Evolutionary conservation across 2,888 invertebrate species (phyloP).

Genomic region (Ormyrus nitidulus): DNA sequence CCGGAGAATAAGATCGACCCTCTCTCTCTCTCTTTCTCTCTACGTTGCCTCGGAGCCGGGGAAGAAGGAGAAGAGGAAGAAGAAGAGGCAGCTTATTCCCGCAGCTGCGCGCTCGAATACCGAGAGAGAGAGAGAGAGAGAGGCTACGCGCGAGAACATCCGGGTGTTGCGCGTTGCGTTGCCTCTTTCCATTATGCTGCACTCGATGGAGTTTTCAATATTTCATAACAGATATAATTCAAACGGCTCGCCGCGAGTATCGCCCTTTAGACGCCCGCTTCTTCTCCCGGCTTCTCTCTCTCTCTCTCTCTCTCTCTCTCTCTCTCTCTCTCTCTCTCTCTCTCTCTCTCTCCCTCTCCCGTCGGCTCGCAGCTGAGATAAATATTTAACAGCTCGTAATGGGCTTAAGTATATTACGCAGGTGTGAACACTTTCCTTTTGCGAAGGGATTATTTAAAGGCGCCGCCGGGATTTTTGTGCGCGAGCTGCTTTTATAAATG

Average conservation of each 20-base stretch:
- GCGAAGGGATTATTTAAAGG: slow-evolving; percentile 29
- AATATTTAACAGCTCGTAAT: slow-evolving; percentile 53
- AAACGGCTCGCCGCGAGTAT: slow-evolving; percentile 29
- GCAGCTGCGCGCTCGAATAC: slow-evolving; percentile 23
- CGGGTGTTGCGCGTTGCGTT: slow-evolving; percentile 17
- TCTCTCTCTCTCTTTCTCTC: no score
- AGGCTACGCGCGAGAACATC: slow-evolving; percentile 25
- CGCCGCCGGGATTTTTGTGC: not conserved
- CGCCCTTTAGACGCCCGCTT: slow-evolving; percentile 3
- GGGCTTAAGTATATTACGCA: slow-evolving; percentile 43
- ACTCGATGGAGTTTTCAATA: slow-evolving; percentile 54
- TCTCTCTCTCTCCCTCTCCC: not conserved
- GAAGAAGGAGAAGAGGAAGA: not conserved
- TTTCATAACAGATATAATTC: slow-evolving; percentile 55
- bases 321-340: no score
- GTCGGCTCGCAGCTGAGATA: not conserved
- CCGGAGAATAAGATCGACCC: slow-evolving; percentile 55
- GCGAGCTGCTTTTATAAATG: not conserved
- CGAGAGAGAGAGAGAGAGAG: not conserved
- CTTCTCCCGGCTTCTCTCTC: not conserved
- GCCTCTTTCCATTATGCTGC: slow-evolving; percentile 46
- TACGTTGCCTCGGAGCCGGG: no score
- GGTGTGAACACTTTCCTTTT: slow-evolving; percentile 44
- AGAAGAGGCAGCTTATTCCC: not conserved
- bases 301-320: no score